phyloP scores from a whole-genome alignment of 2,113 vertebrate species.

The Galeopterus variegatus region DNA sequence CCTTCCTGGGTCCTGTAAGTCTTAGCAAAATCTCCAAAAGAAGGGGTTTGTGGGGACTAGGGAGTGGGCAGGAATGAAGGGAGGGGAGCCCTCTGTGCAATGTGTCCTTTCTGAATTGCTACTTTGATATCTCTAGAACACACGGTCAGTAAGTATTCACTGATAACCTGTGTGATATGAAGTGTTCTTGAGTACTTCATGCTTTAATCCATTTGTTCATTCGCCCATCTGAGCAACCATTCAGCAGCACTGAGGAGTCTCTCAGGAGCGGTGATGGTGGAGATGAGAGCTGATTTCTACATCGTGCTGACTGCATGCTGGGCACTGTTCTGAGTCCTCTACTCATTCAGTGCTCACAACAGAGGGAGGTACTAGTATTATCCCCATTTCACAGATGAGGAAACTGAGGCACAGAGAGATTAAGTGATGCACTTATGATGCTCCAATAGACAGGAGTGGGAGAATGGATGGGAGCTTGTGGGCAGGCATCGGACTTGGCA shows the following conservation, averaged over 20 bases:
- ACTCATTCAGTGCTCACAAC: neutral
- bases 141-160: neutral
- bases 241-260: neutral
- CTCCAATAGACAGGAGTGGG: neutral
- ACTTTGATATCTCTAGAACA: neutral
- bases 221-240: neutral
- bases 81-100: neutral
- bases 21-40: neutral
- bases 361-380: neutral
- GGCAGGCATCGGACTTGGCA: neutral
- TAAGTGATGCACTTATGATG: neutral
- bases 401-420: neutral
- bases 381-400: neutral
- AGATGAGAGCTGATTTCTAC: neutral
- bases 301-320: fast-evolving
- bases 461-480: neutral
- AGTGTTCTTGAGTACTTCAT: neutral
- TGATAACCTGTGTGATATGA: neutral
- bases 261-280: neutral
- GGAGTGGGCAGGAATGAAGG: neutral
- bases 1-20: neutral
- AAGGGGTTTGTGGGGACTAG: neutral
- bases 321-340: neutral
- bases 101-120: neutral
- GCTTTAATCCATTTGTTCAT: neutral